Evolutionary conservation across 2,113 vertebrate species (phyloP).

Genomic region (Nycticebus coucang): DNA sequence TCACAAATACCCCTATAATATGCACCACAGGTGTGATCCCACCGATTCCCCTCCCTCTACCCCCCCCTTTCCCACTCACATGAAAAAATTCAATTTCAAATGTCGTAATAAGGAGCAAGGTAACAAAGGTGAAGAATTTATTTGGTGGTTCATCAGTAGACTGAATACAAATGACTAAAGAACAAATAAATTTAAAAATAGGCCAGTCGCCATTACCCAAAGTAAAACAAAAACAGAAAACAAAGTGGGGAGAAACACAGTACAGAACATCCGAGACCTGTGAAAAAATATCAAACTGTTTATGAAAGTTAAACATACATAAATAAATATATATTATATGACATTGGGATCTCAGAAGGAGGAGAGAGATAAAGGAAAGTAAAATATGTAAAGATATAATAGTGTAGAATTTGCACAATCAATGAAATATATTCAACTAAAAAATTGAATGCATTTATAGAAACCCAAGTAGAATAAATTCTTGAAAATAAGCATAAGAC

Average conservation of each 20-base stretch:
- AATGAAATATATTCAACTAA: background rate
- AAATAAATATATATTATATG: background rate
- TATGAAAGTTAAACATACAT: background rate
- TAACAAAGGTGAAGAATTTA: background rate
- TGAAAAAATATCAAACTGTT: background rate
- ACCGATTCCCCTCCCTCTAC: too few relatives aligned
- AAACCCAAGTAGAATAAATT: background rate
- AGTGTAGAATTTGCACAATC: background rate
- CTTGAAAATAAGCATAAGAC: background rate
- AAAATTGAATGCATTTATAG: background rate
- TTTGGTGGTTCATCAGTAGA: background rate
- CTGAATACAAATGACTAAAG: background rate
- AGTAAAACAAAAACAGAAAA: background rate
- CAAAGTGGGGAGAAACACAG: background rate
- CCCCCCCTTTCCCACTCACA: too few relatives aligned
- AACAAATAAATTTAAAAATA: slow-evolving; percentile 11
- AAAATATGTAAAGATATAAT: background rate
- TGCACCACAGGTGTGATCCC: too few relatives aligned
- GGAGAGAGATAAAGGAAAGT: background rate
- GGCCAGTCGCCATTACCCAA: background rate
- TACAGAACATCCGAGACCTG: background rate
- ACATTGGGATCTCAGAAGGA: background rate
- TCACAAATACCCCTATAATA: too few relatives aligned
- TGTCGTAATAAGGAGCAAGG: background rate
- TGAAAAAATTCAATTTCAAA: background rate